These are phyloP conservation scores for Acanthosepion esculentum DNA, from an alignment of 2,888 invertebrate genomes.

Conservation along the genomic window DNA sequence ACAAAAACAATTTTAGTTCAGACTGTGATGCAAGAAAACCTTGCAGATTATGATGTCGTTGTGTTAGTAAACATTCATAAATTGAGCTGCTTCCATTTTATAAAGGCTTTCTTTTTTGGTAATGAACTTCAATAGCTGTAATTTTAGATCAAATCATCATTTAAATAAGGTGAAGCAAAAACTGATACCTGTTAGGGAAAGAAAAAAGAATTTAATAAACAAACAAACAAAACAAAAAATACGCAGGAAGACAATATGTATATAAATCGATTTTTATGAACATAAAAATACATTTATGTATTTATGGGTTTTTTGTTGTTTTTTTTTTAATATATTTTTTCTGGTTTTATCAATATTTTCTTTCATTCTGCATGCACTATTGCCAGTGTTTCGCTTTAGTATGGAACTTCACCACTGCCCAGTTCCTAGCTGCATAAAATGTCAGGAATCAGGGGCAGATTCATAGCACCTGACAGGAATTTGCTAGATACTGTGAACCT, in stretches of 20 bases:
- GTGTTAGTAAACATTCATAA: too few species aligned
- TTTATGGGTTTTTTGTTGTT: background rate
- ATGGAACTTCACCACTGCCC: background rate
- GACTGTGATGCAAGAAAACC: too few species aligned
- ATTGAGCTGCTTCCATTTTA: too few species aligned
- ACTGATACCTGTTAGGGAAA: background rate
- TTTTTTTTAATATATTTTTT: background rate
- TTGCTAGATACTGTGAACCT: background rate
- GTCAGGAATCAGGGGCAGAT: background rate
- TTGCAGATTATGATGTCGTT: too few species aligned
- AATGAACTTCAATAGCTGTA: too few species aligned
- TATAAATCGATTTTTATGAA: conserved; percentile 12
- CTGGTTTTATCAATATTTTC: background rate
- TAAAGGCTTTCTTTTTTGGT: too few species aligned
- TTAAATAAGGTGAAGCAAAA: background rate
- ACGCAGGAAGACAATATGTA: background rate
- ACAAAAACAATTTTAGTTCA: too few species aligned
- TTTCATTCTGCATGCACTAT: conserved; percentile 23
- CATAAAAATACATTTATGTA: background rate
- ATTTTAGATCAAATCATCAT: too few species aligned
- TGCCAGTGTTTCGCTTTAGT: background rate
- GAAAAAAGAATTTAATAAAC: background rate
- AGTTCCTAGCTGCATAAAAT: background rate
- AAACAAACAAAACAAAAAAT: background rate
- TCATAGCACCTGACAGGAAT: background rate